These are phyloP conservation scores for Mellivora capensis DNA, from an alignment of 2,113 vertebrate genomes.

Conservation along the genomic window DNA sequence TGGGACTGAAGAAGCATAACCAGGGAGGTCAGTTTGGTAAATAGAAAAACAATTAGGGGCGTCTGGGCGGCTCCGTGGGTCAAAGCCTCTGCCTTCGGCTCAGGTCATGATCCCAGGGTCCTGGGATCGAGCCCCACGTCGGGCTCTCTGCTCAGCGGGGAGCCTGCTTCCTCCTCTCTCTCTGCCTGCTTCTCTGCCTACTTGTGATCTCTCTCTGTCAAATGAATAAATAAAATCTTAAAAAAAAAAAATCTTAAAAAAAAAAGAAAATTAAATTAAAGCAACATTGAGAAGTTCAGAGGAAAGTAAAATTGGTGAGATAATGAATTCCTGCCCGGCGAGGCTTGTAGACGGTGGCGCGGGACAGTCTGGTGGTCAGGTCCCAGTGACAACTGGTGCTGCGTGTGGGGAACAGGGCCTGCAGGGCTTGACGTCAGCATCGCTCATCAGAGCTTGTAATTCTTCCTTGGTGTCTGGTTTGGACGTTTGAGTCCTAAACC, in stretches of 20 bases:
- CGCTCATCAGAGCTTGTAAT: rapidly evolving
- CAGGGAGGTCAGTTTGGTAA: background rate
- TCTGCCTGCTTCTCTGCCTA: too few species aligned
- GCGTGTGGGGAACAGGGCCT: background rate
- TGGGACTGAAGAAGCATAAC: background rate
- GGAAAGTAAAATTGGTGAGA: background rate
- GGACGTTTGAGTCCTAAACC: background rate
- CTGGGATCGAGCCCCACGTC: too few species aligned
- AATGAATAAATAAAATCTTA: too few species aligned
- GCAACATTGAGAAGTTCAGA: background rate
- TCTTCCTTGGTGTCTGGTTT: background rate
- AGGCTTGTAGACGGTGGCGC: background rate
- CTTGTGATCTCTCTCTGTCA: too few species aligned
- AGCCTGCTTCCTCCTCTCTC: too few species aligned
- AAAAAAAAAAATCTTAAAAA: too few species aligned
- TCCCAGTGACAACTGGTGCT: background rate
- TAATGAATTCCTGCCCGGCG: background rate
- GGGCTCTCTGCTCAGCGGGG: too few species aligned
- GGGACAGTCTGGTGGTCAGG: background rate
- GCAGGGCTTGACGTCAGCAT: background rate
- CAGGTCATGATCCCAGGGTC: too few species aligned
- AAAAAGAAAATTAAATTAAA: too few species aligned
- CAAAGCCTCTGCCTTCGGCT: too few species aligned
- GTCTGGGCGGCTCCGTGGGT: too few species aligned
- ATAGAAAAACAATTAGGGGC: background rate